A percentile compares a stretch with the other conserved stretches of the same genome.
These are phyloP conservation scores for Clunio marinus DNA, from an alignment of 2,888 invertebrate species.

Conservation along the genomic window DNA sequence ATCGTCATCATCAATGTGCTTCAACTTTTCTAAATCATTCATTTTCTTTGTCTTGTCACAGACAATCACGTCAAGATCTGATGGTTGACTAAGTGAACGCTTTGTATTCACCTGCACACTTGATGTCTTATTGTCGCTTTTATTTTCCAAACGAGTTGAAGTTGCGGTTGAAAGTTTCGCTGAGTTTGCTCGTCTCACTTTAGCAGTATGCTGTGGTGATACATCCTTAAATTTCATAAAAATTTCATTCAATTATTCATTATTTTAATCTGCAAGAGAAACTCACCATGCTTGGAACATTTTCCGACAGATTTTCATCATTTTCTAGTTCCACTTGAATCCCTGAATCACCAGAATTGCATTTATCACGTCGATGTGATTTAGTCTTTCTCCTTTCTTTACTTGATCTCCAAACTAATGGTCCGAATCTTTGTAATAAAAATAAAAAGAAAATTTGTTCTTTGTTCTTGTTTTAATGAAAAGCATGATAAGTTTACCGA, in stretches of 20 bases:
- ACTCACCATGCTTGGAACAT: slow-evolving; percentile 32
- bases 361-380: slow-evolving; percentile 64
- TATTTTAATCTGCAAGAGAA: neutral
- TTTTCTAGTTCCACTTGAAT: slow-evolving; percentile 62
- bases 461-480: neutral
- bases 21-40: slow-evolving; percentile 32
- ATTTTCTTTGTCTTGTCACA: slow-evolving; percentile 30
- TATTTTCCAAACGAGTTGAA: slow-evolving; percentile 6
- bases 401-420: slow-evolving; percentile 65
- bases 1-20: slow-evolving; percentile 35
- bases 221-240: slow-evolving; percentile 41
- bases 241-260: neutral
- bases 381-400: slow-evolving; percentile 67
- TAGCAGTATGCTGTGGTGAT: slow-evolving; percentile 42
- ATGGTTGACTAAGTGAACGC: slow-evolving; percentile 66
- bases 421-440: slow-evolving; percentile 57
- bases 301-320: slow-evolving; percentile 44
- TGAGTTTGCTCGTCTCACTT: slow-evolving; percentile 48
- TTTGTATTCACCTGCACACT: slow-evolving; percentile 42
- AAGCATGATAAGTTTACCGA: slow-evolving; percentile 12
- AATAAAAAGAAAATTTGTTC: neutral
- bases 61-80: slow-evolving; percentile 46
- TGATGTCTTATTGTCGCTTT: slow-evolving; percentile 42
- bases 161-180: slow-evolving; percentile 46
- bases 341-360: slow-evolving; percentile 70